Conservation (phyloP, 1,140 invertebrate species). For the Bombus pascuorum region DNA sequence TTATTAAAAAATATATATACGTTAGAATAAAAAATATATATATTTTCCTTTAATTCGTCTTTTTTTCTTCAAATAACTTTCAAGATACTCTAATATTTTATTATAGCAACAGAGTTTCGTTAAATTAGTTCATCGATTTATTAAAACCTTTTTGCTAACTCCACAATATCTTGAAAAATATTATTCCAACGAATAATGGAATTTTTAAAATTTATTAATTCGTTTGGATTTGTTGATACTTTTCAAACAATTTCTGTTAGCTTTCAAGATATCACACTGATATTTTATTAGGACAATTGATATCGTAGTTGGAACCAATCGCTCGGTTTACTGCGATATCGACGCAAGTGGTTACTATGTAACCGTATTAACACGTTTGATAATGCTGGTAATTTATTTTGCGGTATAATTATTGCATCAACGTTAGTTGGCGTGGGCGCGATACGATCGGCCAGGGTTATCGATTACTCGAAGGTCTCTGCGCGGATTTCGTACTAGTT, state of each 20-base stretch:
- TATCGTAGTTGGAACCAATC: neutral
- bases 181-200: fast-evolving
- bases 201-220: neutral
- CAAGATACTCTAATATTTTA: neutral
- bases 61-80: neutral
- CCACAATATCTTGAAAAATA: too few relatives aligned
- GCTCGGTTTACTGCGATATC: conserved; percentile 11
- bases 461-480: conserved; percentile 19
- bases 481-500: conserved; percentile 2
- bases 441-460: conserved; percentile 29
- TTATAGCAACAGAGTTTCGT: neutral
- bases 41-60: neutral
- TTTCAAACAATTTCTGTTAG: neutral
- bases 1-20: neutral
- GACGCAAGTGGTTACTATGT: neutral
- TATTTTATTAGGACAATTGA: neutral
- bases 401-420: conserved; percentile 33
- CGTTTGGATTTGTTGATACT: neutral
- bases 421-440: neutral
- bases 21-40: too few relatives aligned
- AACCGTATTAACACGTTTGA: conserved; percentile 17
- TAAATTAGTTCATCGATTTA: neutral
- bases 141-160: too few relatives aligned
- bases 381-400: conserved; percentile 24
- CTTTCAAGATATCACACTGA: neutral